Conservation (phyloP, 1,140 invertebrate genomes). For the Eriocheir sinensis region DNA sequence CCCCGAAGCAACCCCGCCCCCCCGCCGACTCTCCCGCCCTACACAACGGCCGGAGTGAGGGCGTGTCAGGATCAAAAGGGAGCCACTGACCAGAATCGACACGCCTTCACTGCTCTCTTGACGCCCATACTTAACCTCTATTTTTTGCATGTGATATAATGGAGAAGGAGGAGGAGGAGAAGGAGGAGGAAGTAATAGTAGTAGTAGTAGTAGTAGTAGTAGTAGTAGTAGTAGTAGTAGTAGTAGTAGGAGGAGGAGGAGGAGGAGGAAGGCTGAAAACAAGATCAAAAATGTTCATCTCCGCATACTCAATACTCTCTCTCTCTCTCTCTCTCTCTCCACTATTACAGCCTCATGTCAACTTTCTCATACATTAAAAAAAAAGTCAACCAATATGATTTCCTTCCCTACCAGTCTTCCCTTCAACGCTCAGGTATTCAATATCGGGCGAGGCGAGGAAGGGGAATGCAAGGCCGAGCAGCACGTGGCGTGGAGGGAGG, state of each 20-base stretch:
- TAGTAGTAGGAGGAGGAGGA: neutral
- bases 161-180: neutral
- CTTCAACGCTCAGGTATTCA: too few species aligned
- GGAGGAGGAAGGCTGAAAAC: neutral
- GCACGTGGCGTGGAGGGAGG: neutral
- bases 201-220: neutral
- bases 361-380: neutral
- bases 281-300: neutral
- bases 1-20: neutral
- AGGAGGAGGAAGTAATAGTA: neutral
- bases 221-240: neutral
- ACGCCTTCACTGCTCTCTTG: neutral
- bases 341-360: neutral
- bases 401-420: neutral
- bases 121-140: neutral
- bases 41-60: neutral
- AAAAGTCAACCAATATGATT: neutral
- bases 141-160: neutral
- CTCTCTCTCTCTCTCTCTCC: slow-evolving; percentile 39
- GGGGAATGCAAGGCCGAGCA: too few species aligned
- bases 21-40: neutral
- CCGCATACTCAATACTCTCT: neutral
- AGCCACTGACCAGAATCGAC: too few species aligned
- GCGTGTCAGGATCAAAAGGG: neutral
- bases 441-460: too few species aligned